A percentile compares a stretch with the other conserved stretches of the same genome.
Evolutionary conservation across 2,113 vertebrate genomes (phyloP).

Genomic region (Xenopus borealis): DNA sequence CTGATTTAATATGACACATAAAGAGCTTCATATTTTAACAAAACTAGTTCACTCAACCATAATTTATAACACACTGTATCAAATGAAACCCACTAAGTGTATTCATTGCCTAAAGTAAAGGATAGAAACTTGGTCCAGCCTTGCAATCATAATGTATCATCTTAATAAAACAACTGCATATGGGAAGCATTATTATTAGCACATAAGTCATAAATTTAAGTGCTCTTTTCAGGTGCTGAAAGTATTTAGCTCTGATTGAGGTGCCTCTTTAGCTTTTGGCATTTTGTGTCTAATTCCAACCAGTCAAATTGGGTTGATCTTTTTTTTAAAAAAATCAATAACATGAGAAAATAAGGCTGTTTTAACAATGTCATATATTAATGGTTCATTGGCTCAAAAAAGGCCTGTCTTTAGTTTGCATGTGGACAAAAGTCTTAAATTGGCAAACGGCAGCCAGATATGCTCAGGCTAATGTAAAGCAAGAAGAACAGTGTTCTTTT

Average conservation of each 20-base stretch:
- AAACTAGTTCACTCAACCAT: slow-evolving; percentile 38
- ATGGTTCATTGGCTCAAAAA: slow-evolving; percentile 1
- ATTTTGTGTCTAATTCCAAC: slow-evolving; percentile 12
- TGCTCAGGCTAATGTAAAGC: slow-evolving; percentile 2
- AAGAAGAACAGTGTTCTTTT: slow-evolving; percentile 3
- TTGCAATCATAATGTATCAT: slow-evolving; percentile 12
- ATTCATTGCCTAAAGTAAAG: slow-evolving; percentile 15
- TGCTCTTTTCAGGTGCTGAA: slow-evolving; percentile 32
- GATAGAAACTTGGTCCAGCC: slow-evolving; percentile 19
- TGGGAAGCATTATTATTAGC: slow-evolving; percentile 14
- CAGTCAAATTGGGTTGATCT: slow-evolving; percentile 17
- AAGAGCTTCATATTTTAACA: slow-evolving; percentile 23
- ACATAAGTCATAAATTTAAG: slow-evolving; percentile 27
- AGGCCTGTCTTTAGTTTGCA: slow-evolving; percentile 13
- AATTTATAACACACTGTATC: slow-evolving; percentile 30
- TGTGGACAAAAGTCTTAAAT: neutral
- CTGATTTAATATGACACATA: slow-evolving; percentile 40
- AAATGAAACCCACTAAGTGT: slow-evolving; percentile 1
- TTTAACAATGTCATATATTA: neutral
- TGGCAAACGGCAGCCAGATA: neutral
- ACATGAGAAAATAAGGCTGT: neutral
- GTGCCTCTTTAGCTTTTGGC: slow-evolving; percentile 10
- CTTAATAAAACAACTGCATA: slow-evolving; percentile 17
- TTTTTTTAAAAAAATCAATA: slow-evolving; percentile 35
- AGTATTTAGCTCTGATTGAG: slow-evolving; percentile 9